A percentile compares a stretch with the other conserved stretches of the same genome.
Conservation (phyloP, 2,888 invertebrate genomes). For the Cosmia pyralina region DNA sequence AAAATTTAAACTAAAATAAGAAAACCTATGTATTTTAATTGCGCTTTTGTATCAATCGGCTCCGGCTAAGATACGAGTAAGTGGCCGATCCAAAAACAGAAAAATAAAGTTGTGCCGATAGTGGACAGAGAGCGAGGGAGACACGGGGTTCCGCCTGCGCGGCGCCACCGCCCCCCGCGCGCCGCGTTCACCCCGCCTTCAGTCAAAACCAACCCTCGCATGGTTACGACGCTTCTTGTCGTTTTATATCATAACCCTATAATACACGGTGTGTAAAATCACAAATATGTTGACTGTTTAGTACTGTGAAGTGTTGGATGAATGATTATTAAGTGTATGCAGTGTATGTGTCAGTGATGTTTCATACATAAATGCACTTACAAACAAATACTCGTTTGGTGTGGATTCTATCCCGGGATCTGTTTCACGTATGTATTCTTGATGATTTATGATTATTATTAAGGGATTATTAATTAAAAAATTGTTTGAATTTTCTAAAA, state of each 20-base stretch:
- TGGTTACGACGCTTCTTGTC: conserved; percentile 67
- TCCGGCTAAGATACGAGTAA: conserved; percentile 75
- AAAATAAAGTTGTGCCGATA: conserved; percentile 77
- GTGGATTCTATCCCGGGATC: conserved; percentile 65
- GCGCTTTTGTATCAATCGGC: conserved; percentile 72
- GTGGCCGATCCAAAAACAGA: conserved; percentile 78
- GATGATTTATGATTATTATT: conserved; percentile 37
- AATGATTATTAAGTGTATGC: conserved; percentile 50
- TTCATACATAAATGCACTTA: conserved; percentile 64
- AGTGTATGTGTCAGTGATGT: conserved; percentile 63
- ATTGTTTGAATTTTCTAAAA: background rate
- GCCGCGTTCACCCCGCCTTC: conserved; percentile 68
- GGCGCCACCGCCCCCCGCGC: conserved; percentile 70
- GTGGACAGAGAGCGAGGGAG: conserved; percentile 62
- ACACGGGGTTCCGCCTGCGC: conserved; percentile 73
- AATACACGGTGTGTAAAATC: conserved; percentile 49
- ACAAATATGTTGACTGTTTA: conserved; percentile 58
- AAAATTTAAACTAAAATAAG: conserved; percentile 11
- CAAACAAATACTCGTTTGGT: conserved; percentile 58
- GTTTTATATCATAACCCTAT: conserved; percentile 57
- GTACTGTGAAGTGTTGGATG: conserved; percentile 59
- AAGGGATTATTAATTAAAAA: background rate
- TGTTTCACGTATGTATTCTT: conserved; percentile 67
- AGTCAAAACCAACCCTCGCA: conserved; percentile 72
- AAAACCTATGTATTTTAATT: conserved; percentile 65